Evolutionary conservation across 1,140 invertebrate species (phyloP).

Genomic region (Myzus persicae): DNA sequence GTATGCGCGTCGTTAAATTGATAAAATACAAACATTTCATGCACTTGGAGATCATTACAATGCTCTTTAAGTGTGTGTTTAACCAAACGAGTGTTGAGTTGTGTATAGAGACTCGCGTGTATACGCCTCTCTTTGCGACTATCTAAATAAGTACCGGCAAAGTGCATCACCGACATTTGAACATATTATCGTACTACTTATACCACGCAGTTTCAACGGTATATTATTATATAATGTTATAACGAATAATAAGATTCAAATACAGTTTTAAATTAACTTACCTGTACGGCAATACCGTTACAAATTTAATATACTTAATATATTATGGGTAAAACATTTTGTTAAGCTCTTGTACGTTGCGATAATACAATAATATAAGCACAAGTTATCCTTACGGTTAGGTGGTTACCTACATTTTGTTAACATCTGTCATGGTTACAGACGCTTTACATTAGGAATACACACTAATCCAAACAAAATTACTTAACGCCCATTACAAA

Average conservation of each 20-base stretch:
- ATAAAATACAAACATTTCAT: slow-evolving; percentile 1
- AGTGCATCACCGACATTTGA: neutral
- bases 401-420: neutral
- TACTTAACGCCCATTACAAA: neutral
- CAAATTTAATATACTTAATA: neutral
- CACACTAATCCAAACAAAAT: too few species aligned
- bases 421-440: neutral
- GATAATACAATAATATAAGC: neutral
- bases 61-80: neutral
- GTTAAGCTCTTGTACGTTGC: neutral
- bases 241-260: neutral
- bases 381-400: neutral
- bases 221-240: neutral
- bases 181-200: neutral
- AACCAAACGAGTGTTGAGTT: neutral
- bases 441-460: neutral
- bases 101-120: neutral
- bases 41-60: neutral
- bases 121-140: neutral
- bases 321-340: neutral
- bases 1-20: neutral
- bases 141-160: slow-evolving; percentile 1
- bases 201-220: neutral
- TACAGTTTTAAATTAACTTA: slow-evolving; percentile 30
- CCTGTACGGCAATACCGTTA: neutral